Evolutionary conservation across 2,888 invertebrate genomes (phyloP).

Genomic region (Saturnia pavonia): DNA sequence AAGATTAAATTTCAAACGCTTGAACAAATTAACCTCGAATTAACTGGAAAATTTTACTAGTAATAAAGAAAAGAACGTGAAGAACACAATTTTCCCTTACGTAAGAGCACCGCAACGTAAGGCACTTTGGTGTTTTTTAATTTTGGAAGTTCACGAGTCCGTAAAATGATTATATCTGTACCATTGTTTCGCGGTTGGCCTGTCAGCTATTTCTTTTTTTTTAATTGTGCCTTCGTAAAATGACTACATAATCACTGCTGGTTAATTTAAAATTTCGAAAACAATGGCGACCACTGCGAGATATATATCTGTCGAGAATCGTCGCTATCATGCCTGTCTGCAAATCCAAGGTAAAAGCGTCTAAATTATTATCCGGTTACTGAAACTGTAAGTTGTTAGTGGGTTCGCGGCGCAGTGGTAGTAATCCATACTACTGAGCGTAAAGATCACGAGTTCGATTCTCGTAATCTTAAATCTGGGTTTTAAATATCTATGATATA

Average conservation of each 20-base stretch:
- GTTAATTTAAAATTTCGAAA: background rate
- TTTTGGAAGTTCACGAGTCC: constrained; percentile 24
- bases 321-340: background rate
- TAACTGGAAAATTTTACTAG: background rate
- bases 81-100: constrained; percentile 13
- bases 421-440: no score
- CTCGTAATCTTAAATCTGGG: no score
- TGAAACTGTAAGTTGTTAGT: no score
- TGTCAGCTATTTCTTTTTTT: background rate
- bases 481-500: no score
- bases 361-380: no score
- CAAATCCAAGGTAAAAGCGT: background rate
- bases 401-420: no score
- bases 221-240: background rate
- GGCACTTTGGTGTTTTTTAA: constrained; percentile 11
- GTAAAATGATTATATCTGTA: constrained; percentile 28
- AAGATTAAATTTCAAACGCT: background rate
- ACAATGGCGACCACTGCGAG: background rate
- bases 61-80: constrained; percentile 1
- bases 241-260: background rate
- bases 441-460: no score
- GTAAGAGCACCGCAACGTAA: constrained; percentile 2
- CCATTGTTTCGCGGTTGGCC: constrained; percentile 15
- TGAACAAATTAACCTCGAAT: background rate
- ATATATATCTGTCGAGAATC: background rate